phyloP scores from a whole-genome alignment of 2,113 vertebrate genomes.

The Nymphicus hollandicus region DNA sequence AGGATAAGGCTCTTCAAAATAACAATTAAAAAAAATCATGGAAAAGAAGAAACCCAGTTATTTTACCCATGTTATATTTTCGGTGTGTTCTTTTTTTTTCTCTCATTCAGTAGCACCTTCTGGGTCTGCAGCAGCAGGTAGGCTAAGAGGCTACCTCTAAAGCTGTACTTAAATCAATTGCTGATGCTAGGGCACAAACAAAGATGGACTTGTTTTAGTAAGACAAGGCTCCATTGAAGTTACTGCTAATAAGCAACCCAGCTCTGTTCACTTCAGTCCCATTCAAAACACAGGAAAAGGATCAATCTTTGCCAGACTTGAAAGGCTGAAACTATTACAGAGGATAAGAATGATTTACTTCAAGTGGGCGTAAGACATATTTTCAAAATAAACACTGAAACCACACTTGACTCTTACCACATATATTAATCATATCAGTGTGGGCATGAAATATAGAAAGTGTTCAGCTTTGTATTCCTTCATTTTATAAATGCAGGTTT shows the following conservation, averaged over 20 bases:
- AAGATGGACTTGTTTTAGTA: slow-evolving; percentile 66
- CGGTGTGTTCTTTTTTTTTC: neutral
- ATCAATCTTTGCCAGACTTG: slow-evolving; percentile 33
- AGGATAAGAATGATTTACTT: slow-evolving; percentile 29
- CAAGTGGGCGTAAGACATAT: slow-evolving; percentile 8
- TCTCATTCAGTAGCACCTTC: neutral
- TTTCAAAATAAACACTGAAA: slow-evolving; percentile 47
- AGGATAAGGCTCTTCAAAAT: neutral
- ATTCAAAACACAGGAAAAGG: slow-evolving; percentile 33
- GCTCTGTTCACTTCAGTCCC: slow-evolving; percentile 29
- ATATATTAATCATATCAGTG: slow-evolving; percentile 12
- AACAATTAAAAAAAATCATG: neutral
- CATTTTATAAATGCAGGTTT: neutral
- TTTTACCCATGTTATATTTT: neutral
- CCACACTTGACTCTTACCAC: neutral
- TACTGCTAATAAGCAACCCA: slow-evolving; percentile 41
- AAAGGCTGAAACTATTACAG: slow-evolving; percentile 42
- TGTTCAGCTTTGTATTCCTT: neutral
- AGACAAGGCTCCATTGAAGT: slow-evolving; percentile 63
- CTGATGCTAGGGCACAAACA: slow-evolving; percentile 11
- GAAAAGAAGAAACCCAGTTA: neutral
- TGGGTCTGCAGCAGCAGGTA: slow-evolving; percentile 49
- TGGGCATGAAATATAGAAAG: neutral
- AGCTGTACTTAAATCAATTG: neutral
- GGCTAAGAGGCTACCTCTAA: slow-evolving; percentile 7